Conservation (phyloP, 2,888 invertebrate species). For the Sphinx pinastri region DNA sequence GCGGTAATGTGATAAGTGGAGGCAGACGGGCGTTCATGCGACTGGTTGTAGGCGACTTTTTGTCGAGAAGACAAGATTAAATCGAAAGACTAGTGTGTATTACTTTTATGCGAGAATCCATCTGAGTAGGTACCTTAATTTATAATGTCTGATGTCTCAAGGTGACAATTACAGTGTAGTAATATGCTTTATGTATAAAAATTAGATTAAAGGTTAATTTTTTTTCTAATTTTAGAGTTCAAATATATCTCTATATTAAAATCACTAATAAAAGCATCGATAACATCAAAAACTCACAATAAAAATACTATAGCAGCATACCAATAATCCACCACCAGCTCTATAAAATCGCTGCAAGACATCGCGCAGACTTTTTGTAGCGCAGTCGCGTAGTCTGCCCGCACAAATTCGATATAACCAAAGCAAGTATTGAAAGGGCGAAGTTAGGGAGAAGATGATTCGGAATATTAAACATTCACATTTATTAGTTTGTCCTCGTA, state of each 20-base stretch:
- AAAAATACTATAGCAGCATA: too few species aligned
- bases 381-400: constrained; percentile 20
- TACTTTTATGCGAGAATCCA: too few species aligned
- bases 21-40: constrained; percentile 30
- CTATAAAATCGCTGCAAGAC: background rate
- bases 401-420: constrained; percentile 67
- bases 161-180: too few species aligned
- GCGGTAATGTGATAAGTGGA: constrained; percentile 45
- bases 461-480: constrained; percentile 82
- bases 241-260: too few species aligned
- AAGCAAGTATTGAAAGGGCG: constrained; percentile 74
- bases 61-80: background rate
- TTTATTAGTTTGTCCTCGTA: constrained; percentile 83
- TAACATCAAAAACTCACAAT: background rate
- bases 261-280: too few species aligned
- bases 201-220: too few species aligned
- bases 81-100: too few species aligned
- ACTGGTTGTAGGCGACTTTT: background rate
- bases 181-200: too few species aligned
- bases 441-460: constrained; percentile 65
- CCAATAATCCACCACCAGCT: too few species aligned
- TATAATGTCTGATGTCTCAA: too few species aligned
- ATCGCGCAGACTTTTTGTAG: background rate
- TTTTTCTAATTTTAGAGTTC: too few species aligned
- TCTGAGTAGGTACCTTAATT: too few species aligned